Conservation (phyloP, 2,888 invertebrate species). For the Drosophila formosana region DNA sequence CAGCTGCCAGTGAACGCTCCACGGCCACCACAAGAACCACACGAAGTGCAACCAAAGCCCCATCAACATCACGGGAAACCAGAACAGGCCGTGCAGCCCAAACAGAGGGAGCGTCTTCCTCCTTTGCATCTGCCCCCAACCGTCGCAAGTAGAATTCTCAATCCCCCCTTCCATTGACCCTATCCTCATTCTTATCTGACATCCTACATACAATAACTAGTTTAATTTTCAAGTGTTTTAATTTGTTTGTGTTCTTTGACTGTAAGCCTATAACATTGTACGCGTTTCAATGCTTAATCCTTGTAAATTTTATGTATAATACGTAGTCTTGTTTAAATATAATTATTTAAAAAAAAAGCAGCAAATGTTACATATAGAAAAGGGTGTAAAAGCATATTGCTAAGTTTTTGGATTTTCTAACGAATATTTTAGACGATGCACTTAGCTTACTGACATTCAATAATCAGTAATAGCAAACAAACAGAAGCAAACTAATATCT, state of each 20-base stretch:
- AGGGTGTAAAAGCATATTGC: too few species aligned
- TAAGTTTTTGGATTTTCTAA: too few species aligned
- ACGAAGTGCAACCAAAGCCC: neutral
- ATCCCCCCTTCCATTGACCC: neutral
- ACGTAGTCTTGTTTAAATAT: conserved; percentile 34
- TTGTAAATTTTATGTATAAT: conserved; percentile 50
- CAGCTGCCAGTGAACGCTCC: neutral
- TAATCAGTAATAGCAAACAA: too few species aligned
- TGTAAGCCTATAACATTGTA: conserved; percentile 19
- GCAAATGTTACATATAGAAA: neutral
- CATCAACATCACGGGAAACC: neutral
- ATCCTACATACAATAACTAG: conserved; percentile 12
- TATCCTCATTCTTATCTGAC: neutral
- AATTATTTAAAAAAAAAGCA: conserved; percentile 23
- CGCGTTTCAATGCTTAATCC: conserved; percentile 23
- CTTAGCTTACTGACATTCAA: too few species aligned
- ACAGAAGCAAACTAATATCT: too few species aligned
- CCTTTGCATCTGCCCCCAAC: conserved; percentile 16
- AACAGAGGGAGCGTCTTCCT: neutral
- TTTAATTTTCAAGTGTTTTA: conserved; percentile 12
- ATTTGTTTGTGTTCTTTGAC: conserved; percentile 17
- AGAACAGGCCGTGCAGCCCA: conserved; percentile 2
- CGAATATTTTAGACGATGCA: too few species aligned
- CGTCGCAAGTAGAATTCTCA: conserved; percentile 25
- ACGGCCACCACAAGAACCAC: conserved; percentile 4